Percentiles rank a stretch among this genome's conserved stretches.
Conservation (phyloP, 2,888 invertebrate species). For the Micoletzkya japonica region DNA sequence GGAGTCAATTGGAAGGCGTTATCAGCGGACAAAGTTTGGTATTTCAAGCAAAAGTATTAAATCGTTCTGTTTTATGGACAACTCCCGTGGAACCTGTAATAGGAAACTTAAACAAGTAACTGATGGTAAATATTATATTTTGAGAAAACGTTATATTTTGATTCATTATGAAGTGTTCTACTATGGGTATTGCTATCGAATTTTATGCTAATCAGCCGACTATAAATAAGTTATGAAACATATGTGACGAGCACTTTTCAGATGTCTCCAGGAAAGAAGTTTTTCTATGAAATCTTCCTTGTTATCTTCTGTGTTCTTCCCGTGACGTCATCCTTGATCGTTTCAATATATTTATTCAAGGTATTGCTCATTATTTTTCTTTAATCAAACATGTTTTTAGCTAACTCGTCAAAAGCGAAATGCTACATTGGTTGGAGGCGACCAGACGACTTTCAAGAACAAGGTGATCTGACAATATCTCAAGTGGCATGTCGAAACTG, state of each 20-base stretch:
- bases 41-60: too few species aligned
- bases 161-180: not conserved
- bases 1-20: too few species aligned
- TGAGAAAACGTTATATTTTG: not conserved
- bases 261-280: slow-evolving; percentile 56
- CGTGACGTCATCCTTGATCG: slow-evolving; percentile 59
- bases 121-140: not conserved
- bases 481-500: too few species aligned
- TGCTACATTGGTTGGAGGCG: slow-evolving; percentile 33
- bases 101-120: too few species aligned
- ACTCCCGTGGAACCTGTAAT: too few species aligned
- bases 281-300: slow-evolving; percentile 62
- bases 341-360: slow-evolving; percentile 61
- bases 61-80: too few species aligned
- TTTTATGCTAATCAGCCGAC: not conserved
- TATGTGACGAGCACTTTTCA: slow-evolving; percentile 34
- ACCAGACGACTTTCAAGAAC: slow-evolving; percentile 41
- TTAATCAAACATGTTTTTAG: slow-evolving; percentile 1
- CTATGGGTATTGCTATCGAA: not conserved
- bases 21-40: too few species aligned
- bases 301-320: slow-evolving; percentile 60
- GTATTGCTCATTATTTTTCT: slow-evolving; percentile 27
- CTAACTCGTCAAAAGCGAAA: slow-evolving; percentile 39
- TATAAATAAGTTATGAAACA: too few species aligned
- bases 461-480: slow-evolving; percentile 34